phyloP scores from a whole-genome alignment of 2,888 invertebrate genomes.

The Hipparchia semele region DNA sequence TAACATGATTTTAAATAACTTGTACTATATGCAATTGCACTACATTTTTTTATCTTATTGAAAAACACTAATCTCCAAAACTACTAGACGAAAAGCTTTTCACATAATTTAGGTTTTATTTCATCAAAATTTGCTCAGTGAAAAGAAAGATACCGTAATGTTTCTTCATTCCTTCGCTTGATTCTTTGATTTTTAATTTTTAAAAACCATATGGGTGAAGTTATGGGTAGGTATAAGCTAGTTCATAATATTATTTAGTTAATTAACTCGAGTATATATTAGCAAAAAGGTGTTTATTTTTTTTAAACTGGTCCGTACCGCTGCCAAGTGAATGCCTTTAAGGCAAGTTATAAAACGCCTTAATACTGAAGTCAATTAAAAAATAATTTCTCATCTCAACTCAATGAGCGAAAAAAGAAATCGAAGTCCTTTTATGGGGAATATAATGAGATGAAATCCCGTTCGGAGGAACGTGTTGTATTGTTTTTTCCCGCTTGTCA shows the following conservation, averaged over 20 bases:
- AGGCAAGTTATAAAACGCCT: conserved; percentile 42
- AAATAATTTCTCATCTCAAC: conserved; percentile 57
- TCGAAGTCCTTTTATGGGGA: conserved; percentile 61
- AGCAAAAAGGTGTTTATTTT: conserved; percentile 14
- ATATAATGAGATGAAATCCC: conserved; percentile 65
- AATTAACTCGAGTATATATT: background rate
- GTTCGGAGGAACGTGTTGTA: conserved; percentile 56
- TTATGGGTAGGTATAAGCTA: background rate
- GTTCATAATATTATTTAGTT: background rate
- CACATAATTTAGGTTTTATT: too few relatives aligned
- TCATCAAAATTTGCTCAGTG: too few relatives aligned
- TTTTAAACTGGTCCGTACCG: conserved; percentile 30
- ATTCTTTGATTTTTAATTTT: too few relatives aligned
- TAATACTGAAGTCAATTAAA: conserved; percentile 48
- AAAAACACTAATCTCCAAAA: too few relatives aligned
- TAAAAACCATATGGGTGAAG: background rate
- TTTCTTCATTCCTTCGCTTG: too few relatives aligned
- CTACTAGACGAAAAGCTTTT: too few relatives aligned
- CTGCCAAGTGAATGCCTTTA: conserved; percentile 32
- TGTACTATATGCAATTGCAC: too few relatives aligned
- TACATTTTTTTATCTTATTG: too few relatives aligned
- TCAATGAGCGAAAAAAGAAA: conserved; percentile 51
- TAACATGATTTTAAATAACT: too few relatives aligned
- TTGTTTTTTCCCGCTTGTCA: conserved; percentile 55
- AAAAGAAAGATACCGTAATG: too few relatives aligned